Base-by-base conservation (phyloP, 2,797 vertebrate genomes). In the Clamator glandarius region DNA sequence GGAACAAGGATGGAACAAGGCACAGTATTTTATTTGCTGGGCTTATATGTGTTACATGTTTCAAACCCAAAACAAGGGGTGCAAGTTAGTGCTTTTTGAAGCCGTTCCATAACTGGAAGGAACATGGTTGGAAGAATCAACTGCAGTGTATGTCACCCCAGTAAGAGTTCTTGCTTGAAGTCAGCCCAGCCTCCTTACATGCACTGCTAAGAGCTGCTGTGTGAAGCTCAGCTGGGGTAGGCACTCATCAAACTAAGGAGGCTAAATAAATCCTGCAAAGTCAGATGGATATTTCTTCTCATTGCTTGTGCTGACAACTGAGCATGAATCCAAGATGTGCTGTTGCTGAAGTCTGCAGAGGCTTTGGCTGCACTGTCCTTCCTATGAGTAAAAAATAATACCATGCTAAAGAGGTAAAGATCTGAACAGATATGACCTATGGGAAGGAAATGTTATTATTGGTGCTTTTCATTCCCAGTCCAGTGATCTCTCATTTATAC, bases 281-380 rank as follows among this genome's bases (percentile, higher is more conserved):
- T 54, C 5, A 1, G 12, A 1, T 3, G 21, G 28, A 5, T 44
- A 3, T 66, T 62, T 84, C 17, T 46, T 44, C 35, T 36, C 23
- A 16, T 35, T 5, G 2, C 28, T 74, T 50, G 9, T 61, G 33
- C 14, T 79, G 59, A 19, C 15, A 52, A 9, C 46, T 55, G 46
- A 64, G 25, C 33, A 68, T 64, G 25, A 84, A 62, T n/a, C 46
- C 29, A 9, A 68, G 33, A 14, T 28, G 9, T 33, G 28, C n/a
- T 63, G 29, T 24, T 59, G 69, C 68, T 33, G 36, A 41, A 29
- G 25, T 33, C 61, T 36, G 26, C 7, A 23, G 46, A 46, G 54
- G 2, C n/a, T 5, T 6, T 54, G 31, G 12, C n/a, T 82, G 50
- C 0, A 0, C 6, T 64, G 46, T 12, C 55, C 15, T 58, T 23